Evolutionary conservation across 2,888 invertebrate species (phyloP), one percentile per base, ranked within the genome.

Genomic region (Heliconius sara): DNA sequence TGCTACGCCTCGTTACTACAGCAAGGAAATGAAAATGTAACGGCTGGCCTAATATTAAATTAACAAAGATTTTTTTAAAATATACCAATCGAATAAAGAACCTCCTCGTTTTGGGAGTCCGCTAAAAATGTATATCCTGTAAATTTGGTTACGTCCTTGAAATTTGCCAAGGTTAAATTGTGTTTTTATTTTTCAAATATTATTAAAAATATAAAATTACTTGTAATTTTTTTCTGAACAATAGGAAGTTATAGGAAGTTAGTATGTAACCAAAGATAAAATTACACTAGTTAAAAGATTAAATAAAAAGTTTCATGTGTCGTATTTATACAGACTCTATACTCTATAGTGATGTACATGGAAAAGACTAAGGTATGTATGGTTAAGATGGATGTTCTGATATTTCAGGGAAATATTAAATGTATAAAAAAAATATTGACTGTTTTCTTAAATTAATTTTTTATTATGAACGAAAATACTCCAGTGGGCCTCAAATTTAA

Each of bases 131-230:
- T 34, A 34, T 34, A 34, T 9, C 34, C 34, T 7, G 6, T 6
- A 74, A 25, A 65, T 39, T 63, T 65, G 30, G 30, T 39, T 39
- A 43, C 39, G 68, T 39, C 22, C 12, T 68, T n/a, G n/a, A 39
- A 68, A 68, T 43, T 39, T 68, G n/a, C n/a, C 68, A 68, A 68
- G 39, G 39, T n/a, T 39, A 2, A 68, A 68, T n/a, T n/a, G 22
- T 68, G n/a, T 43, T 25, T n/a, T 68, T 43, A 0, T n/a, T 39
- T 68, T 39, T 67, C 34, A 12, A 39, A 39, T 10, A 67, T 63
- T 66, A 34, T 30, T 66, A 66, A 39, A 12, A 67, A 67, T 39
- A 67, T 10, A 39, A 22, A n/a, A 67, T n/a, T 39, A 67, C 22
- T 67, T 67, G 22, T 10, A 39, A 2, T 9, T 10, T 34, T 67